Evolutionary conservation across 1,140 invertebrate species (phyloP), one percentile per base, ranked within the genome.

Genomic region (Lineus longissimus): DNA sequence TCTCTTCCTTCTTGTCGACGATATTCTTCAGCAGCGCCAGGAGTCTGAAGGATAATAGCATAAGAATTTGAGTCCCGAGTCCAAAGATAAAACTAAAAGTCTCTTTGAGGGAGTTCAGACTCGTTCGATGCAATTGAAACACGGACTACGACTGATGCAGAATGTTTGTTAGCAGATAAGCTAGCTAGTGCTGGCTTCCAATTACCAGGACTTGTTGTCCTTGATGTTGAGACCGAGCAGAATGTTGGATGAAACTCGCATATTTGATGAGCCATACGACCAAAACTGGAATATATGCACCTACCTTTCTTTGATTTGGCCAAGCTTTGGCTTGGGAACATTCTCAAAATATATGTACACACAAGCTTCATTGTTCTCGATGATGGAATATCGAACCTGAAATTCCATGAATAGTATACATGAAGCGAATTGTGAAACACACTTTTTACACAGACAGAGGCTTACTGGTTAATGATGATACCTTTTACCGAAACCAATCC

Each of bases 331-430:
- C 2, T 86, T 79, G 0, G 91, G 90, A 13, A 95, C 91, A 77
- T 91, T 91, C 71, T 89, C 85, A 68, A 95, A 89, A 43, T 85
- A 82, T 11, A 95, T 83, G 70, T 87, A 89, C 43, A 91, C 81
- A 19, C 87, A 75, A 1, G 88, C 84, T 61, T 86, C 86, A 2
- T 88, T 85, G 77, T 93, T 93, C 76, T 93, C 89, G 33, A 85
- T 85, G 40, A 90, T 75, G 51, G 83, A 86, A 73, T 87, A 90
- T 4, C 78, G 81, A 17, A 93, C 85, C 87, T 90, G 77, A 63
- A 83, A 80, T n/a, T n/a, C n/a, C n/a, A n/a, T n/a, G n/a, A n/a
- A n/a, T n/a, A n/a, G n/a, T n/a, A n/a, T n/a, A n/a, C n/a, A n/a
- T n/a, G n/a, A n/a, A n/a, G n/a, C n/a, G n/a, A n/a, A n/a, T n/a